These are phyloP conservation scores for Atrina japonica DNA, from an alignment of 2,888 invertebrate species.

Conservation along the genomic window DNA sequence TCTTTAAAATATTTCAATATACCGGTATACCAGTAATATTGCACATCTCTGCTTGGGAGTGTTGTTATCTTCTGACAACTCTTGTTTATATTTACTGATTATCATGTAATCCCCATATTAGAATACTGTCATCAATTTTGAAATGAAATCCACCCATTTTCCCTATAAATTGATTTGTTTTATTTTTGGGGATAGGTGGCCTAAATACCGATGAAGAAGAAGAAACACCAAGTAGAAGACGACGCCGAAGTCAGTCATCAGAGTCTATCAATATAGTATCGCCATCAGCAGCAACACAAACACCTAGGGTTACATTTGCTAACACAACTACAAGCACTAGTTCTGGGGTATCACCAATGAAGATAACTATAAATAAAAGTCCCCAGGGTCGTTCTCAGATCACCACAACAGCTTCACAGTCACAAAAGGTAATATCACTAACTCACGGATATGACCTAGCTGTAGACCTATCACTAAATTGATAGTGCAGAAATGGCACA, in stretches of 20 bases:
- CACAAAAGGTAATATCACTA: slow-evolving; percentile 70
- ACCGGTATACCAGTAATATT: too few relatives aligned
- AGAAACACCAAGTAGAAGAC: slow-evolving; percentile 63
- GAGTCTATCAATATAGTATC: slow-evolving; percentile 62
- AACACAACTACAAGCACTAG: slow-evolving; percentile 60
- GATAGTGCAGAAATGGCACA: neutral
- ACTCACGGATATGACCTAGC: too few relatives aligned
- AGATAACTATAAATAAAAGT: slow-evolving; percentile 77
- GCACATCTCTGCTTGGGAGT: too few relatives aligned
- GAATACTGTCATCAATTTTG: too few relatives aligned
- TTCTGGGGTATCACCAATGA: slow-evolving; percentile 74
- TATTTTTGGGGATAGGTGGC: too few relatives aligned
- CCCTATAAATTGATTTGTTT: too few relatives aligned
- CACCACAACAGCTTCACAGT: slow-evolving; percentile 56
- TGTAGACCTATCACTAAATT: too few relatives aligned
- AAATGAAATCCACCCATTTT: too few relatives aligned
- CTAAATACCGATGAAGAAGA: slow-evolving; percentile 76
- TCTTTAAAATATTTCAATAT: too few relatives aligned
- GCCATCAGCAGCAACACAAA: slow-evolving; percentile 60
- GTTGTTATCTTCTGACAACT: too few relatives aligned
- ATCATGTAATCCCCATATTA: too few relatives aligned
- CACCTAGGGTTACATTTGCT: slow-evolving; percentile 69
- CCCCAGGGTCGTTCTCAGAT: slow-evolving; percentile 66
- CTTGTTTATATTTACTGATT: too few relatives aligned
- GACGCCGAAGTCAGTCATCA: slow-evolving; percentile 69